phyloP scores from a whole-genome alignment of 2,797 vertebrate genomes.

The Sylvia borin region DNA sequence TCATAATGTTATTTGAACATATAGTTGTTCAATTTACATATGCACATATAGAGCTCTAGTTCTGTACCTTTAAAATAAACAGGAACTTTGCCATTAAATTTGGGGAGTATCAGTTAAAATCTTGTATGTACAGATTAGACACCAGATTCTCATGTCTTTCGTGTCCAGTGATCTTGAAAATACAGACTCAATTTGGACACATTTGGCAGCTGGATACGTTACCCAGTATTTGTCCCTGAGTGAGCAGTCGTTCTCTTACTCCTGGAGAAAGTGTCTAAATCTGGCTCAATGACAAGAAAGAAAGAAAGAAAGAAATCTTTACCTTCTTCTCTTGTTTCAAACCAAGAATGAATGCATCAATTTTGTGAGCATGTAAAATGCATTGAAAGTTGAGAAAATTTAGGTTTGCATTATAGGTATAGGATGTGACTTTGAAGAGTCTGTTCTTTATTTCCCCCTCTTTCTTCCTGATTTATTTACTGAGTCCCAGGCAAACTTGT shows the following conservation, averaged over 20 bases:
- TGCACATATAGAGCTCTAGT: not conserved
- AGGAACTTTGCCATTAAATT: not conserved
- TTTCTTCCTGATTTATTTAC: constrained; percentile 44
- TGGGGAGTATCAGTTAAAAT: not conserved
- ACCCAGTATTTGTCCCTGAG: not conserved
- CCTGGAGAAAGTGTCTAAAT: not conserved
- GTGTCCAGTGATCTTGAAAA: constrained; percentile 14
- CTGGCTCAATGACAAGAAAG: not conserved
- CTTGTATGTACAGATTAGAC: not conserved
- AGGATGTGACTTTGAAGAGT: not conserved
- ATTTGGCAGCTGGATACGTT: not conserved
- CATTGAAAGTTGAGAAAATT: not conserved
- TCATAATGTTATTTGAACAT: not conserved
- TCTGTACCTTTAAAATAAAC: not conserved
- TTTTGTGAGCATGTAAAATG: not conserved
- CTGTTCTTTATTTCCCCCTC: constrained; percentile 36
- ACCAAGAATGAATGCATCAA: not conserved
- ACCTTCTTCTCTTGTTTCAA: not conserved
- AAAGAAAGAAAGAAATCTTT: not conserved
- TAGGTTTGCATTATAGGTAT: not conserved
- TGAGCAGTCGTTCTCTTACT: not conserved
- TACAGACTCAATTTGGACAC: not conserved
- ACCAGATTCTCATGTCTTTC: not conserved
- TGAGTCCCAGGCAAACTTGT: constrained; percentile 53
- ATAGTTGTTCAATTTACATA: not conserved